Conservation (phyloP, 2,888 invertebrate species). For the Nipponacmea schrenckii region DNA sequence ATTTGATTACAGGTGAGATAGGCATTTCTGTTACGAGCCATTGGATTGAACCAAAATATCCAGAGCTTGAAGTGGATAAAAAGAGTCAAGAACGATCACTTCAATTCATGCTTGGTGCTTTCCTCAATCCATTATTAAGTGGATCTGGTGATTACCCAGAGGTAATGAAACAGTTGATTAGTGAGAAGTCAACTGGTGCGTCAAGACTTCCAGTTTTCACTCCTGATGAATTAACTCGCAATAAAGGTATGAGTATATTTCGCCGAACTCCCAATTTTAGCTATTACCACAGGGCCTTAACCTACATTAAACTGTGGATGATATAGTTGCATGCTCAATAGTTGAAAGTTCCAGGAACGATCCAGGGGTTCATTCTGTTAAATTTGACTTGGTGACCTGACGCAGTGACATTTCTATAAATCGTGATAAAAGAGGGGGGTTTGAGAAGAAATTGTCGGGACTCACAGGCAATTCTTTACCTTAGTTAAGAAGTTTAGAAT, state of each 20-base stretch:
- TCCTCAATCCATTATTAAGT: not conserved
- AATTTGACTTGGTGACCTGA: too few relatives aligned
- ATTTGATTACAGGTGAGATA: not conserved
- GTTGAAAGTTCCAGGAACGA: too few relatives aligned
- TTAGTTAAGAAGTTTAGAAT: too few relatives aligned
- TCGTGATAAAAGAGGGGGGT: too few relatives aligned
- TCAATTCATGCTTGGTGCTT: not conserved
- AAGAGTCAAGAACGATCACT: not conserved
- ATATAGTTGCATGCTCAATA: too few relatives aligned
- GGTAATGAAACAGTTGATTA: constrained; percentile 42
- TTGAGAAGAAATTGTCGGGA: too few relatives aligned
- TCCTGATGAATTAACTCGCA: constrained; percentile 28
- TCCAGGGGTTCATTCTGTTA: too few relatives aligned
- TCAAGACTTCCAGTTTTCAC: constrained; percentile 43
- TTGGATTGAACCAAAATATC: not conserved
- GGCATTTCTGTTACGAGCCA: not conserved
- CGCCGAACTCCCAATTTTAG: not conserved
- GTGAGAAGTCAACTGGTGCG: constrained; percentile 17
- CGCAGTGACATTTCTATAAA: too few relatives aligned
- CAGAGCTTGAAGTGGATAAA: not conserved
- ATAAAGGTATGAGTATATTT: constrained; percentile 31
- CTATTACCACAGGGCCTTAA: not conserved
- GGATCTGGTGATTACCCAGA: constrained; percentile 70
- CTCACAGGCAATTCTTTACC: too few relatives aligned
- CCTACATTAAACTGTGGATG: not conserved